Evolutionary conservation across 2,113 vertebrate genomes (phyloP), one percentile per base, ranked within the genome.

Genomic region (Cercocebus atys): DNA sequence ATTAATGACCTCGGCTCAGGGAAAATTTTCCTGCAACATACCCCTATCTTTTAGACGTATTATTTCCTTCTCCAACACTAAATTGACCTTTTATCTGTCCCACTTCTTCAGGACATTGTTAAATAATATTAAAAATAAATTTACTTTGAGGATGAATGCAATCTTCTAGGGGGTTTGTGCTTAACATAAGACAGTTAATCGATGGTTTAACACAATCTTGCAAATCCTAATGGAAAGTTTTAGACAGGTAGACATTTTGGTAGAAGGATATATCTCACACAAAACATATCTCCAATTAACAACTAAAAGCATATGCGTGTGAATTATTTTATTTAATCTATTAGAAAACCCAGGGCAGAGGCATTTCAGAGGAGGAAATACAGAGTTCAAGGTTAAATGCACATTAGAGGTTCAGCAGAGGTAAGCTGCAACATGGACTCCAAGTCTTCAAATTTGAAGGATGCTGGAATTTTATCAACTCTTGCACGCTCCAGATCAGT

Each of bases 91-190:
- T 92, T 17, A 47, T 68, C 47, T 83, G 59, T 55, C 59, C 20
- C 2, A 5, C 84, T 87, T 94, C 50, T 83, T 81, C 45, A 61
- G 50, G 11, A 8, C 23, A 57, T 88, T 90, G 30, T n/a, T 52
- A 97, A 70, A 87, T 84, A 75, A 82, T 91, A 66, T 20, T 92
- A 68, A 92, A 84, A 85, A 81, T 43, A 95, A 79, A 68, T 93
- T 64, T 93, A 68, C 64, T 85, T 68, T 76, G 70, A 76, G 11
- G 32, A 95, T 68, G 45, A 68, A 27, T 27, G 16, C 25, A 88
- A 76, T 47, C 81, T 90, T 75, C 80, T 47, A 81, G 89, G 76
- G 25, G 76, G 59, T n/a, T 55, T 61, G 13, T 47, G 81, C 47
- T 80, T 94, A 86, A 72, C 47, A 80, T 40, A 43, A 27, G 91